phyloP scores from a whole-genome alignment of 2,113 vertebrate species.

The Psettodes erumei region DNA sequence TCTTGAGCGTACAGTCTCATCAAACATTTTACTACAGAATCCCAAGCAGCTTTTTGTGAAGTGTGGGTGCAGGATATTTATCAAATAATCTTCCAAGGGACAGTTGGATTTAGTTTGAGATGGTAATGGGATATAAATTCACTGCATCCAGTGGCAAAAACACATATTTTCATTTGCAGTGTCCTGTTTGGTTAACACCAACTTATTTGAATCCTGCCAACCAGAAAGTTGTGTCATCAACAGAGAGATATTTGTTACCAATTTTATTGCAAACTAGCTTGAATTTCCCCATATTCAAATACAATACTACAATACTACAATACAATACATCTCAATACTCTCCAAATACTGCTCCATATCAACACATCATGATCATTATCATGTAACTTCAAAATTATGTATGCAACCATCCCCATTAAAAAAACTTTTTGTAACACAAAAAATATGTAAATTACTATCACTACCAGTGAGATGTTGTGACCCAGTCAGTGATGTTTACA shows the following conservation, averaged over 20 bases:
- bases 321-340: no score
- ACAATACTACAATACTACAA: no score
- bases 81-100: not conserved
- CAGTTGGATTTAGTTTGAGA: not conserved
- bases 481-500: not conserved
- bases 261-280: not conserved
- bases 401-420: not conserved
- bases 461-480: not conserved
- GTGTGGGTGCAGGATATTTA: conserved; percentile 8
- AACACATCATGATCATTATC: not conserved
- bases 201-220: not conserved
- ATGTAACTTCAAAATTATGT: not conserved
- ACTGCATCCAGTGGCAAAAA: not conserved
- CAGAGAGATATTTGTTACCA: not conserved
- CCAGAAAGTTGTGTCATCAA: not conserved
- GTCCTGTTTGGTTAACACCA: not conserved
- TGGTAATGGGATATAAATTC: not conserved
- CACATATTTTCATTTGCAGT: not conserved
- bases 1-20: conserved; percentile 1
- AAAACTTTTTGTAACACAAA: not conserved
- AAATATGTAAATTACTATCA: not conserved
- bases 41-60: not conserved
- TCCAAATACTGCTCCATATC: no score
- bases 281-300: no score
- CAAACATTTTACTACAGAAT: conserved; percentile 11